phyloP scores from a whole-genome alignment of 1,140 invertebrate genomes.

The Drosophila nigrodunni region DNA sequence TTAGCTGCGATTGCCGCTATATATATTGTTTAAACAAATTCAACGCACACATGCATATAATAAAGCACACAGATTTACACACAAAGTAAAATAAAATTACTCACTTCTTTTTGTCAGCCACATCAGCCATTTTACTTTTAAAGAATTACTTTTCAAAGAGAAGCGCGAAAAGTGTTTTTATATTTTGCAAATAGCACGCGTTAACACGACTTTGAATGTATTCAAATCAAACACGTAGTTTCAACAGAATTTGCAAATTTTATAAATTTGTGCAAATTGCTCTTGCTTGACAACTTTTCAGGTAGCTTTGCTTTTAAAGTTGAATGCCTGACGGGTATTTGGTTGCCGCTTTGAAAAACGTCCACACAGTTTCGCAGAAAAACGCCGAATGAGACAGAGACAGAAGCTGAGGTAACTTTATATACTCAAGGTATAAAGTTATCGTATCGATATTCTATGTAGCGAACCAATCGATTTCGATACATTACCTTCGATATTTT shows the following conservation, averaged over 20 bases:
- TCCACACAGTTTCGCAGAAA: constrained; percentile 75
- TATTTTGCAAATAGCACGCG: constrained; percentile 29
- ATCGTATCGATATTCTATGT: constrained; percentile 26
- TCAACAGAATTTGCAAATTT: constrained; percentile 57
- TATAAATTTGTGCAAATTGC: constrained; percentile 65
- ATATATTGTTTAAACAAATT: constrained; percentile 59
- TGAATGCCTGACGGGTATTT: constrained; percentile 54
- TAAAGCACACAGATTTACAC: constrained; percentile 37
- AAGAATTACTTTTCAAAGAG: constrained; percentile 65
- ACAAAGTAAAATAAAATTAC: constrained; percentile 61
- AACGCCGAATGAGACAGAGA: constrained; percentile 79
- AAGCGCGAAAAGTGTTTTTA: constrained; percentile 64
- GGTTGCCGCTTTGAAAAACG: constrained; percentile 56
- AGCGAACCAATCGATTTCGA: constrained; percentile 22
- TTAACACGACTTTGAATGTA: constrained; percentile 47
- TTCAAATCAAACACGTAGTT: constrained; percentile 40
- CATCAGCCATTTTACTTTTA: constrained; percentile 83
- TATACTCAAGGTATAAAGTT: constrained; percentile 42
- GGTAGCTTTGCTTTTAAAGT: constrained; percentile 64
- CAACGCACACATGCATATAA: constrained; percentile 36
- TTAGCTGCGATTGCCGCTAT: constrained; percentile 28
- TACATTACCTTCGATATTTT: background rate
- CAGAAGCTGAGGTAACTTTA: constrained; percentile 54
- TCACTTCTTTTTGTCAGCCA: constrained; percentile 84
- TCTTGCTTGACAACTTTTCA: constrained; percentile 58